These are phyloP conservation scores for Tenthredo amoena DNA, from an alignment of 2,888 invertebrate species.

Conservation along the genomic window DNA sequence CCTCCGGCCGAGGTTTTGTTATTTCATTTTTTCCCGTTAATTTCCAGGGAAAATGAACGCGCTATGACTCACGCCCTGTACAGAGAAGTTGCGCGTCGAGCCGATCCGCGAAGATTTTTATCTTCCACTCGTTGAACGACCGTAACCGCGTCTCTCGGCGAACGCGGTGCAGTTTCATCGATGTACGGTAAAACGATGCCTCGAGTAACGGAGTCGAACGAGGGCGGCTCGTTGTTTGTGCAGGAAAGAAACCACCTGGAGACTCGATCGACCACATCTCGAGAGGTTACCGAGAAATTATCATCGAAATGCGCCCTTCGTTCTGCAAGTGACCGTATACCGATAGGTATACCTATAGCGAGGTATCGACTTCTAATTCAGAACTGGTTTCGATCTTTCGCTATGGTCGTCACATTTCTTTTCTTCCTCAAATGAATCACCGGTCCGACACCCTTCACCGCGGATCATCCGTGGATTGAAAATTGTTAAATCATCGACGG, in stretches of 20 bases:
- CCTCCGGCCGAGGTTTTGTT: background rate
- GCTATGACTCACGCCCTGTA: background rate
- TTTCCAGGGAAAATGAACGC: background rate
- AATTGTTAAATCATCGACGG: background rate
- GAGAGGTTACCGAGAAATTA: slow-evolving; percentile 1
- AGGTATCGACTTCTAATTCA: slow-evolving; percentile 16
- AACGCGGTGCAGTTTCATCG: background rate
- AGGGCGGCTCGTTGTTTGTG: background rate
- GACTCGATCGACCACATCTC: background rate
- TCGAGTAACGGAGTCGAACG: background rate
- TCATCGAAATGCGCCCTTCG: background rate
- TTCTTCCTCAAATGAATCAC: background rate
- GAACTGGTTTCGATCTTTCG: slow-evolving; percentile 32
- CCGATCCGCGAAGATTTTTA: background rate
- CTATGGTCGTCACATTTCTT: background rate
- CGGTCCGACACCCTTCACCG: background rate
- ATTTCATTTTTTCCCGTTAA: background rate
- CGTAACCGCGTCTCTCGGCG: background rate
- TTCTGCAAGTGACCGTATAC: slow-evolving; percentile 2
- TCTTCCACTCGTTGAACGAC: background rate
- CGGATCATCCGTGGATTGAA: background rate
- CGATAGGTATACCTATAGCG: background rate
- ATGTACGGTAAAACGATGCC: background rate
- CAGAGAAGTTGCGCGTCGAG: background rate
- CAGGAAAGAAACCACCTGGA: background rate